Percentiles rank a stretch among this genome's conserved stretches.
Evolutionary conservation across 2,888 invertebrate species (phyloP).

Genomic region (Holacanthella duospinosa): DNA sequence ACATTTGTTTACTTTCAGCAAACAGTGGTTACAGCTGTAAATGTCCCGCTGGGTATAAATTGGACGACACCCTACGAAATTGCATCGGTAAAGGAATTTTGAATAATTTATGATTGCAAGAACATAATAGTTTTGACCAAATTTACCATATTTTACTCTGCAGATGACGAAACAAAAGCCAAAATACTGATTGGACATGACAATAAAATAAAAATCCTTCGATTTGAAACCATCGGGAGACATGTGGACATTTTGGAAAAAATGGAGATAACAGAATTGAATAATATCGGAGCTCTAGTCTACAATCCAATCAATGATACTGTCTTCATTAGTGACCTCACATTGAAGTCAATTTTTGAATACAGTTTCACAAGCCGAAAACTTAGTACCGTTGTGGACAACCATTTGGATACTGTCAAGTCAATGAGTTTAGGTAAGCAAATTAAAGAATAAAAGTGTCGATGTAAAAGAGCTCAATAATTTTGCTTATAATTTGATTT

Average conservation of each 20-base stretch:
- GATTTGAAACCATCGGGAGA: constrained; percentile 40
- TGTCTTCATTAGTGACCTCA: constrained; percentile 46
- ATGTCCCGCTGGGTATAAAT: constrained; percentile 60
- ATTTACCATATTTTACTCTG: background rate
- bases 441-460: background rate
- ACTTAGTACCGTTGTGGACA: constrained; percentile 40
- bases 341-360: constrained; percentile 44
- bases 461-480: no score
- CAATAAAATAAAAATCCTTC: constrained; percentile 39
- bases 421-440: background rate
- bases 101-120: background rate
- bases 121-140: background rate
- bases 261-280: constrained; percentile 11
- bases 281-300: constrained; percentile 54
- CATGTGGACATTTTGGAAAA: constrained; percentile 38
- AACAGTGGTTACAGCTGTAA: constrained; percentile 51
- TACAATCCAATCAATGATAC: constrained; percentile 50
- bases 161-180: constrained; percentile 12
- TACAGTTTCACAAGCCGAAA: constrained; percentile 39
- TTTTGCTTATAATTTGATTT: background rate
- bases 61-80: constrained; percentile 16
- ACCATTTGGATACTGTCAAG: constrained; percentile 43
- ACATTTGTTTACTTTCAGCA: constrained; percentile 59
- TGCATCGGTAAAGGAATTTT: constrained; percentile 29
- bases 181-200: constrained; percentile 37